Evolutionary conservation across 2,113 vertebrate genomes (phyloP), one percentile per base, ranked within the genome.

Genomic region (Sminthopsis crassicaudata): DNA sequence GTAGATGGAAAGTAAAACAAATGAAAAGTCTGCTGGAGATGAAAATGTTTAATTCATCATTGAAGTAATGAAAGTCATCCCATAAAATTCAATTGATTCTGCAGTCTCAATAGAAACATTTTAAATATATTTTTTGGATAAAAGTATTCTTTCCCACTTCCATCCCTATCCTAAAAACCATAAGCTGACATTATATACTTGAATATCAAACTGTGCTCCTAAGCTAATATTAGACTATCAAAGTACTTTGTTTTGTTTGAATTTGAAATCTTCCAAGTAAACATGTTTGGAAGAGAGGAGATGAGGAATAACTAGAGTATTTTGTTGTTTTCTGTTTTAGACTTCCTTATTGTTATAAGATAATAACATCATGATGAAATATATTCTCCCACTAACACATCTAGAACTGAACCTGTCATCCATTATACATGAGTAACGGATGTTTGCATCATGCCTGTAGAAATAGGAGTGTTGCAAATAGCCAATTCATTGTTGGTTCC

Each of bases 401-500:
- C n/a, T 91, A 54, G 48, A 95, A 89, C 12, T 93, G 94, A 95
- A 95, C 96, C 84, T 93, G 36, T 90, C 46, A 60, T 94, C 11
- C 55, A 91, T 51, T 23, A 0, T 42, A 53, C 30, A 90, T 57
- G 2, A 90, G 46, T 91, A 95, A 92, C 48, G 24, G 91, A 92
- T 91, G 53, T 53, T 92, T 95, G 60, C 94, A 92, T 96, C 94
- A 94, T 36, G 0, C 91, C 92, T 94, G 8, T 94, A 95, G 92
- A 95, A 97, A 96, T 42, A 93, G 93, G 36, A 76, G 23, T 55
- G 93, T 90, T 96, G n/a, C 93, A 92, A 97, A 96, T 96, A 97
- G 96, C 92, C 94, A 96, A 48, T 95, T 95, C 92, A 95, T 51
- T 95, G 93, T 97, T 96, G 46, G 9, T 96, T 98, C 89, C 97